phyloP scores from a whole-genome alignment of 2,113 vertebrate genomes.

The Hippocampus comes region DNA sequence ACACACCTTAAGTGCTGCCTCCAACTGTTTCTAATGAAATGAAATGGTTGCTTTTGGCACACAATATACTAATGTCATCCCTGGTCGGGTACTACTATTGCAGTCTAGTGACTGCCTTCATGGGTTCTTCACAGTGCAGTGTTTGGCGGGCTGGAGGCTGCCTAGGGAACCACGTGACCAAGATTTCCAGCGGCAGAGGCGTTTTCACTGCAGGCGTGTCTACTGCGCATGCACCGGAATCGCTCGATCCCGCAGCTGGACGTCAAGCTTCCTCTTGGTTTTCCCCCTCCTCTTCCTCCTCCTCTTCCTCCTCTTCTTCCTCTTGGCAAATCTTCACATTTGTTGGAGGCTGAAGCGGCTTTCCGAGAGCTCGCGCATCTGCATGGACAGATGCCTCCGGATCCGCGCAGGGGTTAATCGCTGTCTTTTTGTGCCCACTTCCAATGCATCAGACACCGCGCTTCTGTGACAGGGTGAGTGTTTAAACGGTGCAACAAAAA shows the following conservation, averaged over 20 bases:
- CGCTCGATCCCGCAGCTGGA: conserved; percentile 31
- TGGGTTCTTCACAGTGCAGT: background rate
- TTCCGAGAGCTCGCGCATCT: background rate
- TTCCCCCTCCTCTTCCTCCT: conserved; percentile 10
- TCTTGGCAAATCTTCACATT: conserved; percentile 39
- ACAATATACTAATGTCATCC: background rate
- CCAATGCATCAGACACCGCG: background rate
- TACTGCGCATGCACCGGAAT: conserved; percentile 40
- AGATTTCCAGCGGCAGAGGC: background rate
- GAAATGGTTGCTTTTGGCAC: background rate
- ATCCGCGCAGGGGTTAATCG: background rate
- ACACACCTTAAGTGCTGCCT: background rate
- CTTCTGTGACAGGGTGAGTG: conserved; percentile 37
- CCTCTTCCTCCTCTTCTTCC: background rate
- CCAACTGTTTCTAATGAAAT: background rate
- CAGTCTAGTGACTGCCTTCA: background rate
- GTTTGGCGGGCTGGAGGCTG: background rate
- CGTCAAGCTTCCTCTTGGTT: background rate
- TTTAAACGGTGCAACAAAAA: background rate
- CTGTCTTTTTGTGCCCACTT: conserved; percentile 10
- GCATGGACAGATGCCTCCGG: conserved; percentile 25
- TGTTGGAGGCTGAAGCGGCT: conserved; percentile 11
- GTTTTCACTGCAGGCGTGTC: conserved; percentile 6
- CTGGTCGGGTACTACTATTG: background rate
- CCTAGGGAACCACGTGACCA: background rate